Evolutionary conservation across 2,113 vertebrate genomes (phyloP).

Genomic region (Himantopus leucocephalus): DNA sequence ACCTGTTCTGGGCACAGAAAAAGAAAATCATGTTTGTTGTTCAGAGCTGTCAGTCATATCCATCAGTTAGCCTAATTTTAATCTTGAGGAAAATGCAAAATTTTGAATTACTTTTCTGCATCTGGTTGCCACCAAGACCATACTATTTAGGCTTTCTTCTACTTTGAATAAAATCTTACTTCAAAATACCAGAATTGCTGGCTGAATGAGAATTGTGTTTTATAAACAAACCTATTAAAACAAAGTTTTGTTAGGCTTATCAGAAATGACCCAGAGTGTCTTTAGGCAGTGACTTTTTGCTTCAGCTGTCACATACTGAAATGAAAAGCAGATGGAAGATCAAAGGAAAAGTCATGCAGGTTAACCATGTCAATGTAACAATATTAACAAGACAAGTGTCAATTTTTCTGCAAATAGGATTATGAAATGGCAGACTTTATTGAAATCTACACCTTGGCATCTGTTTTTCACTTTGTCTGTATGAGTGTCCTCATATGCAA

Average conservation of each 20-base stretch:
- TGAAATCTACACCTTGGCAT: not conserved
- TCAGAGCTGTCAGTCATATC: not conserved
- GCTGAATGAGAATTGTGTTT: not conserved
- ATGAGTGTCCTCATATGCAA: not conserved
- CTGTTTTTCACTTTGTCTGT: not conserved
- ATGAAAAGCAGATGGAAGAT: conserved; percentile 25
- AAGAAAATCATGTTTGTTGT: not conserved
- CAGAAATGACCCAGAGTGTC: not conserved
- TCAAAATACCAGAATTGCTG: not conserved
- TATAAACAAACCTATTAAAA: not conserved
- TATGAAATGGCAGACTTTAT: not conserved
- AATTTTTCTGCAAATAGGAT: not conserved
- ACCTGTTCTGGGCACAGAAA: not conserved
- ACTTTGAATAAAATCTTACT: not conserved
- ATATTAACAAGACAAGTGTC: not conserved
- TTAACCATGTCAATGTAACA: not conserved
- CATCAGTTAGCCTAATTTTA: not conserved
- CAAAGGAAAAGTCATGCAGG: not conserved
- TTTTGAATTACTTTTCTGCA: not conserved
- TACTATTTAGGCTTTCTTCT: not conserved
- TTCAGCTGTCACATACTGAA: not conserved
- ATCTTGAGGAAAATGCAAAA: not conserved
- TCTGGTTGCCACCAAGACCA: not conserved
- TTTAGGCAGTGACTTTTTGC: not conserved
- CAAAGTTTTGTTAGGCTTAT: not conserved